Percentiles rank a stretch among this genome's conserved stretches.
Evolutionary conservation across 2,113 vertebrate species (phyloP).

Genomic region (Sylvilagus bachmani): DNA sequence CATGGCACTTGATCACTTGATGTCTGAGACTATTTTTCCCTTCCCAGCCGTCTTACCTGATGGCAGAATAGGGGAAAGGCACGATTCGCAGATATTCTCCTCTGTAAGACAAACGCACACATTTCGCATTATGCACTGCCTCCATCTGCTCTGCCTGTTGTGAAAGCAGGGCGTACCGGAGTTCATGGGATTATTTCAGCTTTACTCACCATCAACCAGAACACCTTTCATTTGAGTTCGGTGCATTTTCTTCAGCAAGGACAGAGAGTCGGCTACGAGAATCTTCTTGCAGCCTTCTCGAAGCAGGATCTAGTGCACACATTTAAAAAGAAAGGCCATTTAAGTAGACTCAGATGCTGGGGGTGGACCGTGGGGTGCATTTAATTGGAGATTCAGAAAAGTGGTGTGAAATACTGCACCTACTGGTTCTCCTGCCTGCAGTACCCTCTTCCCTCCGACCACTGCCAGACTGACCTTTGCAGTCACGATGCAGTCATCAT

Average conservation of each 20-base stretch:
- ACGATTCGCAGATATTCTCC: conserved; percentile 97
- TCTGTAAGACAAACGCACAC: conserved; percentile 89
- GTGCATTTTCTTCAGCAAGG: conserved; percentile 98
- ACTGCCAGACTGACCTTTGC: background rate
- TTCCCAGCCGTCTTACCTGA: conserved; percentile 89
- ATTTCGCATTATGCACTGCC: background rate
- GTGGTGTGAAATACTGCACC: background rate
- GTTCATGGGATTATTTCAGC: background rate
- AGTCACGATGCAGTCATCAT: background rate
- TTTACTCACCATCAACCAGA: conserved; percentile 93
- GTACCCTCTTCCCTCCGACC: background rate
- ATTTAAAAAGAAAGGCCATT: conserved; percentile 48
- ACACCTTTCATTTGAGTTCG: conserved; percentile 96
- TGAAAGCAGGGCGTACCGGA: accelerated
- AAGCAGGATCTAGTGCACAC: conserved; percentile 92
- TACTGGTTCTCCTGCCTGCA: too few relatives aligned
- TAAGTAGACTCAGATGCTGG: background rate
- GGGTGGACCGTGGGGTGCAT: background rate
- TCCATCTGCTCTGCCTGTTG: too few relatives aligned
- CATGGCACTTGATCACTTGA: too few relatives aligned
- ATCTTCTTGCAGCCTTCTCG: conserved; percentile 99
- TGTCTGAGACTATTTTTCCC: background rate
- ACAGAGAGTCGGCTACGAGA: conserved; percentile 96
- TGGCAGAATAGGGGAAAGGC: conserved; percentile 94
- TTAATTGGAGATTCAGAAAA: background rate